These are phyloP conservation scores for Loris lydekkerianus DNA, from an alignment of 2,797 vertebrate species.

Conservation along the genomic window DNA sequence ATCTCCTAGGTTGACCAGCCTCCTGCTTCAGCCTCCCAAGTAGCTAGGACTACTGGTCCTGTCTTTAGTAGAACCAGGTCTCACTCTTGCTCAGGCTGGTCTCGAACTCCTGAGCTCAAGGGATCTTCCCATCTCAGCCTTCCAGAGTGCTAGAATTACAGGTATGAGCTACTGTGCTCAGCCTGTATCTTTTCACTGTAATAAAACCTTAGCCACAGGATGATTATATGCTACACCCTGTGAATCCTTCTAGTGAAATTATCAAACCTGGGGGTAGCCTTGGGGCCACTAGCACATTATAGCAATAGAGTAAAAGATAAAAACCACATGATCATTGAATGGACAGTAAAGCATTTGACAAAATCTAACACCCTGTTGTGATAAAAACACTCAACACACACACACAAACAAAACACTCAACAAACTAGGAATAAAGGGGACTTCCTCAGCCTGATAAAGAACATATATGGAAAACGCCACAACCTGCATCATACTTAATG, in stretches of 20 bases:
- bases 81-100: no score
- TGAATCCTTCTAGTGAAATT: neutral
- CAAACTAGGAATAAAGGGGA: neutral
- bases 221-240: neutral
- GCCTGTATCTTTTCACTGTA: neutral
- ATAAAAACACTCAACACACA: neutral
- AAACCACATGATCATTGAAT: neutral
- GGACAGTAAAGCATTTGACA: neutral
- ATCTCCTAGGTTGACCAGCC: no score
- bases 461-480: no score
- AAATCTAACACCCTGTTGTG: neutral
- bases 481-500: neutral
- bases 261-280: no score
- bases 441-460: no score
- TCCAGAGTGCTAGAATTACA: no score
- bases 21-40: no score
- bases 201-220: neutral
- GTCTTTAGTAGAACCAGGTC: no score
- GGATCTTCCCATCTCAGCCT: no score
- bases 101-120: no score
- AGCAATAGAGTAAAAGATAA: neutral
- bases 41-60: no score
- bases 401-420: neutral
- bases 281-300: neutral
- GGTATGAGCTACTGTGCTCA: no score